Conservation (phyloP, 2,888 invertebrate genomes). For the Apoda limacodes region DNA sequence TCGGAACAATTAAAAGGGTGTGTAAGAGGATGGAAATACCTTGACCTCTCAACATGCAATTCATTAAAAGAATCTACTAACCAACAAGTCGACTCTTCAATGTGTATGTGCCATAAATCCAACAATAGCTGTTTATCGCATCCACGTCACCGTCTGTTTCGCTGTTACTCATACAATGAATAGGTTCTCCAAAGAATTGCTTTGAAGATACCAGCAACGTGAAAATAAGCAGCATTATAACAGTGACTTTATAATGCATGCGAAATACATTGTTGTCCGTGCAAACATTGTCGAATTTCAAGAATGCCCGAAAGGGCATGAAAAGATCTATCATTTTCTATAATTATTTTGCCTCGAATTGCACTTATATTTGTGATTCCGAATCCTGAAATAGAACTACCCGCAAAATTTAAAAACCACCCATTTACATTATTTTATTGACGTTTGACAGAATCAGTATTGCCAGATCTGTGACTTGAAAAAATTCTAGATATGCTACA, state of each 20-base stretch:
- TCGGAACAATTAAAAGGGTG: too few species aligned
- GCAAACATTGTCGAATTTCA: conserved; percentile 74
- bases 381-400: too few species aligned
- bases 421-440: too few species aligned
- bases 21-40: too few species aligned
- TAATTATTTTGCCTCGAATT: too few species aligned
- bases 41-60: too few species aligned
- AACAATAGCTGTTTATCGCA: conserved; percentile 80
- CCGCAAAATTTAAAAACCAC: too few species aligned
- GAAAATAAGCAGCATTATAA: conserved; percentile 78
- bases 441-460: too few species aligned
- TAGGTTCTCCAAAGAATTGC: conserved; percentile 89
- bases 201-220: conserved; percentile 81
- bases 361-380: too few species aligned
- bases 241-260: conserved; percentile 80
- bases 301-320: conserved; percentile 73
- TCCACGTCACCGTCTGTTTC: conserved; percentile 62
- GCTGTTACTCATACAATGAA: conserved; percentile 75
- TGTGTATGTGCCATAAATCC: conserved; percentile 82
- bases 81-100: conserved; percentile 50
- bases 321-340: conserved; percentile 76
- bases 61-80: conserved; percentile 27
- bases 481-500: conserved; percentile 5
- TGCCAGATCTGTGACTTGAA: too few species aligned
- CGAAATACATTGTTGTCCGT: conserved; percentile 83